phyloP scores from a whole-genome alignment of 2,113 vertebrate species.

The Cettia cetti region DNA sequence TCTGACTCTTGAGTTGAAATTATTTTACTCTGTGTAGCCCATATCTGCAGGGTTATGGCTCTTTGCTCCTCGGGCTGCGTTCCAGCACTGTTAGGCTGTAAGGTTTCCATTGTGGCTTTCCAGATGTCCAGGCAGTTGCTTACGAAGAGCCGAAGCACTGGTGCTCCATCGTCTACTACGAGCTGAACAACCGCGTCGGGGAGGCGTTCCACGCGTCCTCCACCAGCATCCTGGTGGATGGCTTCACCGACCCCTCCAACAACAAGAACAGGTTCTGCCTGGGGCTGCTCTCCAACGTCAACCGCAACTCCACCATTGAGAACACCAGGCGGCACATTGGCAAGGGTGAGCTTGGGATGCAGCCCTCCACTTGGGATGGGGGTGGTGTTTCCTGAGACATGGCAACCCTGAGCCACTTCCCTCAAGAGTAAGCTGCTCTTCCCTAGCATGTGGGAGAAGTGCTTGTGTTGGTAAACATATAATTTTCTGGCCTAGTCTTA shows the following conservation, averaged over 20 bases:
- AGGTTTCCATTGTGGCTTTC: slow-evolving; percentile 53
- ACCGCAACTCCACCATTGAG: slow-evolving; percentile 99
- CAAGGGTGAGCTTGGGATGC: slow-evolving; percentile 79
- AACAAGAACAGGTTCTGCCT: slow-evolving; percentile 98
- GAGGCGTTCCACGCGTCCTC: slow-evolving; percentile 97
- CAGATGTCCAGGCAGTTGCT: slow-evolving; percentile 96
- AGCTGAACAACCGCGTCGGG: slow-evolving; percentile 96
- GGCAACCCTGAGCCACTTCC: not conserved
- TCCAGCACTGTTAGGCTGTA: not conserved
- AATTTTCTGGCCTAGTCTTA: not conserved
- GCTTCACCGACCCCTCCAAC: slow-evolving; percentile 98
- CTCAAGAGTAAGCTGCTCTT: not conserved
- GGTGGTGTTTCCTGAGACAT: rapidly evolving
- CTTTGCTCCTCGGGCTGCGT: not conserved
- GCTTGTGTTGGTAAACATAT: not conserved
- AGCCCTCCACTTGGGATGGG: rapidly evolving
- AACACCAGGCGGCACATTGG: slow-evolving; percentile 97
- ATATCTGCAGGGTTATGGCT: not conserved
- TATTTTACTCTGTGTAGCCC: not conserved
- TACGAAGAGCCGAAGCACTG: slow-evolving; percentile 98
- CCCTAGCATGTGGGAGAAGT: not conserved
- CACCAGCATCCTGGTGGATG: slow-evolving; percentile 94
- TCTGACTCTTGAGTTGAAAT: not conserved
- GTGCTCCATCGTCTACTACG: slow-evolving; percentile 99
- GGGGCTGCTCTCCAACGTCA: slow-evolving; percentile 96